Evolutionary conservation across 2,113 vertebrate species (phyloP).

Genomic region (Amia ocellicauda): DNA sequence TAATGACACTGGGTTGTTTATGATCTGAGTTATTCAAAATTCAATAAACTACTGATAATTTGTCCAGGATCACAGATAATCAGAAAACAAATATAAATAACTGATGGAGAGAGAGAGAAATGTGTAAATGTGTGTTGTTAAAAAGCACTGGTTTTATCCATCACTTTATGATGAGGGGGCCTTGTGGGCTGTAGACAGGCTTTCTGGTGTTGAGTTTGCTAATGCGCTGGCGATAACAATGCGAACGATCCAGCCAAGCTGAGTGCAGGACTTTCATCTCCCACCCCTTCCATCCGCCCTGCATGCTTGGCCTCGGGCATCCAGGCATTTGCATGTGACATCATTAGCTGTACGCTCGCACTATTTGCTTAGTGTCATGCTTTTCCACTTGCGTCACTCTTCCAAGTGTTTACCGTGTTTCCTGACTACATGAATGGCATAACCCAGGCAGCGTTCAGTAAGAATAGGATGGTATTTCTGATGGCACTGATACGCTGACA

Average conservation of each 20-base stretch:
- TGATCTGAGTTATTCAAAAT: too few species aligned
- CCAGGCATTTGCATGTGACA: constrained; percentile 17
- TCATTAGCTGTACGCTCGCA: constrained; percentile 19
- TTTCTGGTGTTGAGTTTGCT: constrained; percentile 32
- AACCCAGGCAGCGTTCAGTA: constrained; percentile 35
- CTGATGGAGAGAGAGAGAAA: not conserved
- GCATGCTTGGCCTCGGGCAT: constrained; percentile 3
- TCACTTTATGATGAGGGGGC: not conserved
- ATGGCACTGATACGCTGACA: constrained; percentile 39
- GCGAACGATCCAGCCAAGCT: not conserved
- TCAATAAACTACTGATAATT: not conserved
- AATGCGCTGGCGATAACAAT: not conserved
- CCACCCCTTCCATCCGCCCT: constrained; percentile 19
- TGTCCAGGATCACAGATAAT: too few species aligned
- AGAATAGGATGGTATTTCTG: constrained; percentile 58
- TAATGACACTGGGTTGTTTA: too few species aligned
- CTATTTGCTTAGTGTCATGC: constrained; percentile 51
- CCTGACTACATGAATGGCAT: not conserved
- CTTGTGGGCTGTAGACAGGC: constrained; percentile 1
- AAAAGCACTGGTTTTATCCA: not conserved
- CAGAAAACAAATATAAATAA: too few species aligned
- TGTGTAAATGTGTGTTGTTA: not conserved
- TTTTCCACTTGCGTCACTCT: constrained; percentile 30
- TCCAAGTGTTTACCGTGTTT: constrained; percentile 36
- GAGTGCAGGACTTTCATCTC: not conserved